A percentile compares a stretch with the other conserved stretches of the same genome.
phyloP scores from a whole-genome alignment of 2,888 invertebrate species.

The Protonemura montana region DNA sequence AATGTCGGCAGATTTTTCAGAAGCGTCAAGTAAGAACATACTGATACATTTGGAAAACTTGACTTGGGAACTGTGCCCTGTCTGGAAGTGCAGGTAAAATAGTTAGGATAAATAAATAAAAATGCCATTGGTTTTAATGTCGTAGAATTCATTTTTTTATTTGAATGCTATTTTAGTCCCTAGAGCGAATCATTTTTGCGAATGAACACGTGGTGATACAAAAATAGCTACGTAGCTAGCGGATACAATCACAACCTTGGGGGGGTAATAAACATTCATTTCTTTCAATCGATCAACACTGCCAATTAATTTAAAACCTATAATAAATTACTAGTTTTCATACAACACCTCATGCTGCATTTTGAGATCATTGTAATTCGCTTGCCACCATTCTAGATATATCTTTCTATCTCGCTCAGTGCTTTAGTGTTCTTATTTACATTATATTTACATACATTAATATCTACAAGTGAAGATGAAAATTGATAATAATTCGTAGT shows the following conservation, averaged over 20 bases:
- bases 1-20: too few species aligned
- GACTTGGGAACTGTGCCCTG: neutral
- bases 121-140: neutral
- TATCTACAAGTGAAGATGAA: constrained; percentile 16
- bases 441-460: neutral
- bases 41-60: neutral
- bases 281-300: neutral
- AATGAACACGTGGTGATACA: constrained; percentile 27
- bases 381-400: neutral
- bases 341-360: constrained; percentile 15
- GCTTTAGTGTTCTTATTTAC: neutral
- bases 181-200: neutral
- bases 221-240: constrained; percentile 34
- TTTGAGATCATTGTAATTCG: neutral
- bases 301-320: neutral
- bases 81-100: neutral
- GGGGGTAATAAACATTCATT: neutral
- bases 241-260: constrained; percentile 35
- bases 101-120: neutral
- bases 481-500: neutral
- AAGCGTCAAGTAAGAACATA: too few species aligned
- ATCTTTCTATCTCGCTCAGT: neutral
- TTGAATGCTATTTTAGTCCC: neutral
- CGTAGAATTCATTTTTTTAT: constrained; percentile 17
- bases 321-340: constrained; percentile 1